phyloP scores from a whole-genome alignment of 2,888 invertebrate species.

The Caradrina kadenii region DNA sequence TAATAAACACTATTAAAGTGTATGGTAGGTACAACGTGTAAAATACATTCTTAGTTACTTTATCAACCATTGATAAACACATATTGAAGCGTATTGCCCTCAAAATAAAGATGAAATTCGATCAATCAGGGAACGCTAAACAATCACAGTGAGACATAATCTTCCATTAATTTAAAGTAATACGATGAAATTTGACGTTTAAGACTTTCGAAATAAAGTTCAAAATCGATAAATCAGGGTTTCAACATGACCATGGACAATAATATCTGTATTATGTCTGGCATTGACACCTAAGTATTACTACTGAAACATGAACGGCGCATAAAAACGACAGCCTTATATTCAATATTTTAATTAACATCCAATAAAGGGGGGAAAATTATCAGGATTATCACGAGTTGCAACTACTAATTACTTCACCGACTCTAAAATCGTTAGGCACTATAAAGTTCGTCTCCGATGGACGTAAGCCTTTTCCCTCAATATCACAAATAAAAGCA shows the following conservation, averaged over 20 bases:
- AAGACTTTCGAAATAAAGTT: slow-evolving; percentile 1
- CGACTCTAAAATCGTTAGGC: neutral
- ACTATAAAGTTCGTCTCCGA: too few species aligned
- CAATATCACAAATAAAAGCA: too few species aligned
- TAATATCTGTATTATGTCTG: slow-evolving; percentile 19
- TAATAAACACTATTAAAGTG: slow-evolving; percentile 10
- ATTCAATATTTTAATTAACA: slow-evolving; percentile 18
- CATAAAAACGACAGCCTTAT: slow-evolving; percentile 20
- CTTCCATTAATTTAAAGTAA: neutral
- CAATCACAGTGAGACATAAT: slow-evolving; percentile 1
- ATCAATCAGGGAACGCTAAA: neutral
- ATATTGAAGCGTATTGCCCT: neutral
- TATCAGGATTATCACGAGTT: neutral
- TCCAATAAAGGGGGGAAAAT: neutral
- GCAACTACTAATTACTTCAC: neutral
- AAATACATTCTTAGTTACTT: neutral
- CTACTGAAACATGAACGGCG: slow-evolving; percentile 14
- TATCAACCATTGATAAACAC: neutral
- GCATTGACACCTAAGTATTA: slow-evolving; percentile 2
- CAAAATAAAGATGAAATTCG: slow-evolving; percentile 9
- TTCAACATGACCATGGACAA: slow-evolving; percentile 39
- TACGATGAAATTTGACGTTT: slow-evolving; percentile 1
- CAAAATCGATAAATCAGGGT: neutral
- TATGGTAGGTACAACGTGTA: neutral
- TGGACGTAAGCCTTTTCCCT: too few species aligned